phyloP scores from a whole-genome alignment of 1,140 invertebrate species.

The Eueides isabella region DNA sequence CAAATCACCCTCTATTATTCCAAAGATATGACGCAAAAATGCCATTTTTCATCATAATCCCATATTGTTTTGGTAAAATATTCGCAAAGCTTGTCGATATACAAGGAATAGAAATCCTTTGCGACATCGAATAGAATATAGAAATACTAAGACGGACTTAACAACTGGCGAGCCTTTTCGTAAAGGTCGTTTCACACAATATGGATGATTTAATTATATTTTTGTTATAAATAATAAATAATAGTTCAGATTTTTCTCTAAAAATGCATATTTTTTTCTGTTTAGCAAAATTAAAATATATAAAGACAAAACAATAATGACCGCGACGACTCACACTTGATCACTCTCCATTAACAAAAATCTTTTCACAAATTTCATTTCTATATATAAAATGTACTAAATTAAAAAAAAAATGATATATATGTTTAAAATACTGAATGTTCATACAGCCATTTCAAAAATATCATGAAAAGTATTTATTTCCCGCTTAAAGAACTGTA shows the following conservation, averaged over 20 bases:
- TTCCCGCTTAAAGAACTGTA: neutral
- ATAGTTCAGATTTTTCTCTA: too few relatives aligned
- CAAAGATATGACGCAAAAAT: neutral
- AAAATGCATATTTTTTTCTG: neutral
- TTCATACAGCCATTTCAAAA: too few relatives aligned
- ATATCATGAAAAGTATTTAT: neutral
- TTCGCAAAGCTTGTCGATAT: constrained; percentile 11
- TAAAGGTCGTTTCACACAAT: constrained; percentile 16
- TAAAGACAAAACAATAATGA: too few relatives aligned
- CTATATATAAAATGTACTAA: too few relatives aligned
- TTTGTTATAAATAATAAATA: too few relatives aligned
- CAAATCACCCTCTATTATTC: neutral
- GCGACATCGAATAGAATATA: constrained; percentile 30
- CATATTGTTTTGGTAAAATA: constrained; percentile 12
- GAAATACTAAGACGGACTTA: constrained; percentile 27
- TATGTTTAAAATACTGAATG: neutral
- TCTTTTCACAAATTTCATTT: too few relatives aligned
- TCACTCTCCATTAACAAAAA: too few relatives aligned
- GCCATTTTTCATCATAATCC: constrained; percentile 1
- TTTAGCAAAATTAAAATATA: too few relatives aligned
- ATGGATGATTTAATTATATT: neutral
- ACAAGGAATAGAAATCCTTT: constrained; percentile 25
- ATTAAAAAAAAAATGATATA: too few relatives aligned
- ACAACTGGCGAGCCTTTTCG: constrained; percentile 27
- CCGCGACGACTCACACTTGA: too few relatives aligned